Base-by-base conservation (phyloP, 2,113 vertebrate species). In the Hiodon alosoides region DNA sequence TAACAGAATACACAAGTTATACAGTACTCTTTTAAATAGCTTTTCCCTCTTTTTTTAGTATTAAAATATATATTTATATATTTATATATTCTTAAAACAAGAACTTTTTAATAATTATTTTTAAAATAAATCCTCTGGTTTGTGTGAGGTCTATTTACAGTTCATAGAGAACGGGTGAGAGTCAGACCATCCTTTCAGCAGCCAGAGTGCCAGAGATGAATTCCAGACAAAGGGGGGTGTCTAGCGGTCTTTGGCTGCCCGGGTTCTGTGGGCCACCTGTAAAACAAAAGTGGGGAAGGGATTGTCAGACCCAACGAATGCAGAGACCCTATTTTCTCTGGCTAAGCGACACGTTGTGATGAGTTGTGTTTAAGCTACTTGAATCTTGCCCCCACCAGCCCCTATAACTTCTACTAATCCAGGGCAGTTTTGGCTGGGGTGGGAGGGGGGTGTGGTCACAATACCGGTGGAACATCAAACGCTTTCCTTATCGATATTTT, bases 21-120 rank as follows among this genome's bases (percentile, higher is more conserved):
- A 92, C 90, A 91, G 89, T 90, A 90, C 90, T 90, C 88, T 88
- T 90, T 91, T 92, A 92, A 93, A 93, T 92, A 91, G 70, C 86
- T 86, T 74, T 90, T 91, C 87, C 89, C 89, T 89, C 85, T 88
- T 88, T 86, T 76, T 91, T 92, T 92, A 90, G 92, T 92, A 92
- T 90, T 91, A 90, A 91, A 89, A 93, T 92, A 92, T 91, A 92
- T 92, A 90, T 87, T 88, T 87, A 89, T 91, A 90, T 78, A 91
- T 90, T 90, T 69, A 75, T 75, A 74, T 78, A 86, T 86, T 90
- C 78, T 88, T 86, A 86, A 84, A 88, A 88, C 16, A 81, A 83
- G 72, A 82, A 77, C 51, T 81, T 77, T 79, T 85, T 84, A 83
- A 85, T 83, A 84, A 76, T 75, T 86, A 16, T 67, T 81, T 86